Conservation (phyloP, 2,113 vertebrate genomes). For the Apodemus speciosus region DNA sequence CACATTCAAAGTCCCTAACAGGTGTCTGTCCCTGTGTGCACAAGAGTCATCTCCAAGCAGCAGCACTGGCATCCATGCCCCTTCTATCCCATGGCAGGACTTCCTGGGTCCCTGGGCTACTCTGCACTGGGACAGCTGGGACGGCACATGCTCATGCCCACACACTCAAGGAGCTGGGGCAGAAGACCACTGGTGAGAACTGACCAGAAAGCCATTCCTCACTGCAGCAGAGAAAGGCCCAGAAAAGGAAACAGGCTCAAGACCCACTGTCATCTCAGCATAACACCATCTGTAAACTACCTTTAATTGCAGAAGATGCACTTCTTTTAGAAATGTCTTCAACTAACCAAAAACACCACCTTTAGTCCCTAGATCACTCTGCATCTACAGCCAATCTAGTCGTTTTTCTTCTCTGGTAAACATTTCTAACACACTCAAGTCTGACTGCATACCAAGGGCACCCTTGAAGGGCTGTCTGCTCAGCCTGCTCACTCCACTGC, state of each 20-base stretch:
- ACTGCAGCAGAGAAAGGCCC: conserved; percentile 9
- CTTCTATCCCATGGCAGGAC: background rate
- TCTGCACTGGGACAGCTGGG: background rate
- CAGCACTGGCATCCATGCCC: background rate
- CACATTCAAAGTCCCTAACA: background rate
- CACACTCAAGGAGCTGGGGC: background rate
- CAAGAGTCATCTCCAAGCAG: background rate
- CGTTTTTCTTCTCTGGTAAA: background rate
- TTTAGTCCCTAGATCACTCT: conserved; percentile 18
- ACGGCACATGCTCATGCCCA: background rate
- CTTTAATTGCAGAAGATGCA: conserved; percentile 42
- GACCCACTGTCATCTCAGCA: conserved; percentile 3
- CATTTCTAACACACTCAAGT: conserved; percentile 35
- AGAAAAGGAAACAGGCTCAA: background rate
- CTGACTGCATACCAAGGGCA: background rate
- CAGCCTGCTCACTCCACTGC: background rate
- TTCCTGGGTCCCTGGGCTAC: background rate
- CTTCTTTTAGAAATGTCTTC: conserved; percentile 41
- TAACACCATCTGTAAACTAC: background rate
- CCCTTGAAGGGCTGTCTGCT: conserved; percentile 5
- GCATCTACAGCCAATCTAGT: conserved; percentile 36
- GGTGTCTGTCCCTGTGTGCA: background rate
- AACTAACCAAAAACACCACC: conserved; percentile 33
- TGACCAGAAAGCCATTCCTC: conserved; percentile 9
- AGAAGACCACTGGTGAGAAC: background rate